phyloP scores from a whole-genome alignment of 2,113 vertebrate genomes.

The Crotalus helleri region DNA sequence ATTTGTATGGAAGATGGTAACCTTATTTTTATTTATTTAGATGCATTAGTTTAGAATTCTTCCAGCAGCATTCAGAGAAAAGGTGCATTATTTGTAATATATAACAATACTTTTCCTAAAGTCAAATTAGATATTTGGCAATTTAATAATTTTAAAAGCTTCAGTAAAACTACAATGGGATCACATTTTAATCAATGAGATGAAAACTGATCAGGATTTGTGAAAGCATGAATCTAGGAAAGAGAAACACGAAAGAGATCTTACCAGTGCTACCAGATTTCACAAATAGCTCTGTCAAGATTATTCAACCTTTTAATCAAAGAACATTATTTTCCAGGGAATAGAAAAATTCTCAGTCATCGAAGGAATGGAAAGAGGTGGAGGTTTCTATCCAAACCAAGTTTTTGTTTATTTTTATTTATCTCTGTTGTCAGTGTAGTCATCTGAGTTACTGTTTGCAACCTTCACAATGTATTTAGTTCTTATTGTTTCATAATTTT shows the following conservation, averaged over 20 bases:
- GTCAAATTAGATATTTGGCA: background rate
- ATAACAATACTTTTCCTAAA: background rate
- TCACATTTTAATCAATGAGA: background rate
- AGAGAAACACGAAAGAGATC: background rate
- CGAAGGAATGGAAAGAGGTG: background rate
- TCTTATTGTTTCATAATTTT: background rate
- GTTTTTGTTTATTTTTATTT: background rate
- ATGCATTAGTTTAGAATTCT: background rate
- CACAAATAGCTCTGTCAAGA: background rate
- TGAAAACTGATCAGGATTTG: background rate
- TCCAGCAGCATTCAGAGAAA: background rate
- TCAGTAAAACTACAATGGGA: background rate
- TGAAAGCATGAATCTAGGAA: background rate
- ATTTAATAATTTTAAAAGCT: background rate
- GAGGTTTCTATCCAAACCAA: background rate
- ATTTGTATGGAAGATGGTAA: background rate
- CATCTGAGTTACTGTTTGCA: background rate
- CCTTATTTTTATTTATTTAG: background rate
- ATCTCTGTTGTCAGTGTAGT: background rate
- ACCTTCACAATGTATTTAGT: background rate
- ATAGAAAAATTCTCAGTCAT: background rate
- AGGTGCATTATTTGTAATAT: background rate
- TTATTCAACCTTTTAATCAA: background rate
- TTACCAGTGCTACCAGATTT: background rate
- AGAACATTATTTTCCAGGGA: background rate